Evolutionary conservation across 2,888 invertebrate species (phyloP), one percentile per base, ranked within the genome.

Genomic region (Clunio marinus): DNA sequence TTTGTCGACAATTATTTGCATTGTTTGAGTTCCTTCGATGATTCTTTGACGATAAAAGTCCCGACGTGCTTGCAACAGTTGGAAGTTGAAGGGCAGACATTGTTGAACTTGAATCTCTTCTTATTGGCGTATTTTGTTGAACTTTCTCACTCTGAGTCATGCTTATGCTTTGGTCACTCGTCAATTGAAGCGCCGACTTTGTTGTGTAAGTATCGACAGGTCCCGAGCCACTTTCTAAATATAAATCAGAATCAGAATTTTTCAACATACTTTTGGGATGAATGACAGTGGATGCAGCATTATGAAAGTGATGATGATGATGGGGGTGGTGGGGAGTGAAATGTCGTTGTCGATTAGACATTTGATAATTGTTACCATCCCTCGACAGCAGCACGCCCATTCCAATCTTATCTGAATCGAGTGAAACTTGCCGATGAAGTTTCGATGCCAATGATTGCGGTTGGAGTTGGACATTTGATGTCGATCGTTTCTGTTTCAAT

Each of bases 71-170:
- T 7, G 69, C 22, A 2, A 45, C 51, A 22, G 83, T 76, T 0
- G 84, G 83, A 70, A 85, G 75, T 72, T 85, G 84, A 70, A 85
- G 80, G 0, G 84, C 84, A 0, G 85, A 85, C 84, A 83, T 84
- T 28, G 84, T 84, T 35, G 84, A 85, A 71, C 81, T 84, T 1
- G 82, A 83, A 75, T 84, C 84, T 70, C 84, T 80, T 70, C 84
- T 78, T 79, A 83, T 84, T 25, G 81, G 82, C 2, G 81, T 81
- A 0, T 80, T 77, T 67, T 81, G 81, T 1, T 80, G 78, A 1
- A 58, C 41, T 25, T 68, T 68, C 8, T 68, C 68, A 27, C 68
- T 68, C 20, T 58, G 58, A 13, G 58, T 58, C 24, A 57, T 13
- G 20, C 27, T 58, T 25, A 37, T 28, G 20, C 58, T 25, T 10